Base-by-base conservation (phyloP, 2,113 vertebrate genomes). In the Ahaetulla prasina region DNA sequence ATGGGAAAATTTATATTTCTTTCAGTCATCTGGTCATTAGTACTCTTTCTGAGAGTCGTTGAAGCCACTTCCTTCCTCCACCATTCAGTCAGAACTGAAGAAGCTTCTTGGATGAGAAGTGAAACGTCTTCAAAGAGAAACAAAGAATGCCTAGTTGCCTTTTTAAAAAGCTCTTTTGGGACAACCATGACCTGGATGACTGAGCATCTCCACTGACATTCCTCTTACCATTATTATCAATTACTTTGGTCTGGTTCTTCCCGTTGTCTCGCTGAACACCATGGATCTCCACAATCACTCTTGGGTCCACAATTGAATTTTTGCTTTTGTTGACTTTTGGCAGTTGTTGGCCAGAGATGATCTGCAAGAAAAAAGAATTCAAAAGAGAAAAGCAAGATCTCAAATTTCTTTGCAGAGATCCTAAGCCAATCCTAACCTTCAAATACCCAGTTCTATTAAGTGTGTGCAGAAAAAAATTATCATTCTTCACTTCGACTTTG, bases 331-430 rank as follows among this genome's bases (percentile, higher is more conserved):
- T 99, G 87, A 99, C 93, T 96, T 99, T 99, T 9, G 99, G 99
- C 63, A 99, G 96, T 96, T 99, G 99, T 96, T 99, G 99, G 60
- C 98, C 99, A 47, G 99, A 99, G 96, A 99, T 99, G 92, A 99
- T 96, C 99, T 99, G 93, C 2, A 23, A 10, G 89, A 8, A 68
- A 20, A 7, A 10, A 16, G 57, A 53, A 3, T 52, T 3, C 63
- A 23, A 54, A 30, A 54, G 50, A 54, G 12, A 43, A 18, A 12
- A 57, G 10, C 52, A 54, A 27, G 55, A 89, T 6, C 16, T 39
- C 68, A 39, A 39, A 16, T 35, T 74, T 35, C n/a, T 74, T 18
- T 1, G n/a, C 14, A 68, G n/a, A 35, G n/a, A 7, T 14, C 14
- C 14, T 63, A 63, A 63, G 10, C 68, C n/a, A 2, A 35, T 20